Evolutionary conservation across 2,113 vertebrate genomes (phyloP), one percentile per base, ranked within the genome.

Genomic region (Cromileptes altivelis): DNA sequence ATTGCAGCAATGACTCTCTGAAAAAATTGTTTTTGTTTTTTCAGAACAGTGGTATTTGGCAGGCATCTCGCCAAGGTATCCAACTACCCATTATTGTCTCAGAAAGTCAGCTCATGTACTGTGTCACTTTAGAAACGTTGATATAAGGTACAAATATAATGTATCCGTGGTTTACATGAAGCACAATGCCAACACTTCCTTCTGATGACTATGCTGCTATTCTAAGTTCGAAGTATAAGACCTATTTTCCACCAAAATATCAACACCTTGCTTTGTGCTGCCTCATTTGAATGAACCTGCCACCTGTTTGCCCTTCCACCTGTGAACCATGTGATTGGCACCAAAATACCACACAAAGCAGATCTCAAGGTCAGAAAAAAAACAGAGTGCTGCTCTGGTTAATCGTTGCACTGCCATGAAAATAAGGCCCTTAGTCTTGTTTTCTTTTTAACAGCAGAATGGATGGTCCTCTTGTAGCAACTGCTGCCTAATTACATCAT

Each of bases 401-500:
- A 15, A 23, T 67, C n/a, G 12, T 57, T 50, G 8, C 27, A 27
- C 23, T 17, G 45, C 23, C 45, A 30, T 4, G 1, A 23, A 58
- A 27, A 72, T 10, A 23, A 9, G 25, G 18, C 56, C 25, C 42
- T 49, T 19, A 40, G 21, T 25, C 5, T 75, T 15, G 6, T 50
- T 13, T 71, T 33, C 17, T 55, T 55, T 76, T 67, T 30, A 15
- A n/a, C 40, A 67, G 33, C 23, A 30, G 12, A 52, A 72, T 27
- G 65, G 60, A 71, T 65, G 52, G 18, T 25, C 6, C 33, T 74
- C 69, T 55, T 58, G 6, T 23, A 40, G 69, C 27, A 53, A 19
- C 21, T 2, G 0, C 17, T 4, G 57, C 19, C 57, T 65, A 71
- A 85, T 85, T 62, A 37, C 40, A 47, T 49, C 60, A 55, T 71